Percentiles rank a stretch among this genome's conserved stretches.
phyloP scores from a whole-genome alignment of 2,797 vertebrate species.

The Enteromius trimaculatus region DNA sequence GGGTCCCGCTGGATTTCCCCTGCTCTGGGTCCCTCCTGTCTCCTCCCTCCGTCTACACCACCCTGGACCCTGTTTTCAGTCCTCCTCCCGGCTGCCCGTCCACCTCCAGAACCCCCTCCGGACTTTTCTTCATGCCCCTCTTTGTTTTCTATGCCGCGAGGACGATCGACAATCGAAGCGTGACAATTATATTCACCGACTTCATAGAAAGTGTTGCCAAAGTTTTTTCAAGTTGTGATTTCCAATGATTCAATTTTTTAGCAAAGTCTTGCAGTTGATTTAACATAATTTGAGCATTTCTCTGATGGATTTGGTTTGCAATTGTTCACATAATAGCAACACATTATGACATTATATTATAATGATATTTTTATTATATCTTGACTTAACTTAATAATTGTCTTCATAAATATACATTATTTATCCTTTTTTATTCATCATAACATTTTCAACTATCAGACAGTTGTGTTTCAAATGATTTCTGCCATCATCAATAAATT shows the following conservation, averaged over 20 bases:
- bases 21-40: too few species aligned
- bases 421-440: background rate
- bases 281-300: background rate
- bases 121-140: rapidly evolving
- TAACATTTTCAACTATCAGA: background rate
- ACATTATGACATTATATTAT: background rate
- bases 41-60: too few species aligned
- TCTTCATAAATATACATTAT: background rate
- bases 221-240: background rate
- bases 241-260: background rate
- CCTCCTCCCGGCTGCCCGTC: too few species aligned
- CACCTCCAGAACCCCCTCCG: too few species aligned
- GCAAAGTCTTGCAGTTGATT: background rate
- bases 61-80: too few species aligned
- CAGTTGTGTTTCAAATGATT: background rate
- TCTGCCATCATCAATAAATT: background rate
- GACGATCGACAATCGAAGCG: too few species aligned
- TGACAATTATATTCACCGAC: too few species aligned
- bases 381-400: too few species aligned
- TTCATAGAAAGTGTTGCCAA: background rate
- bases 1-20: too few species aligned
- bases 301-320: background rate
- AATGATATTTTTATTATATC: too few species aligned
- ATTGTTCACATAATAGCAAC: background rate
- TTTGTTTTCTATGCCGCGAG: too few species aligned